These are phyloP conservation scores for Ctenopoma kingsleyae DNA, from an alignment of 2,797 vertebrate genomes.

Conservation along the genomic window DNA sequence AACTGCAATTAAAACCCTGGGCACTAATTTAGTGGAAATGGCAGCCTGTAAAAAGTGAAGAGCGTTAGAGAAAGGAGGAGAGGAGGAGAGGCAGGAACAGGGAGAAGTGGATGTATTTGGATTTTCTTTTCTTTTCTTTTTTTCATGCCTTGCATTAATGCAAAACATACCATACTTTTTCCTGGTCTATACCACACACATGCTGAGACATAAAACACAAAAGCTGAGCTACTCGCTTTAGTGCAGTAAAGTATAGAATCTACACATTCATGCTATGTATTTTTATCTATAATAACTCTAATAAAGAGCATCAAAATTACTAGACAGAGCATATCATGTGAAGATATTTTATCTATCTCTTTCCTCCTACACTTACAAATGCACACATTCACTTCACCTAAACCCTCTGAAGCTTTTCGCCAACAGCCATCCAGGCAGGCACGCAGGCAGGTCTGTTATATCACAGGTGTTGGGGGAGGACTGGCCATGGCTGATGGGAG, in stretches of 20 bases:
- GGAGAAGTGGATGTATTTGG: constrained; percentile 44
- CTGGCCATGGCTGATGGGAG: constrained; percentile 60
- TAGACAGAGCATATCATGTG: neutral
- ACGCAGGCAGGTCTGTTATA: constrained; percentile 51
- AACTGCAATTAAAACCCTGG: constrained; percentile 89
- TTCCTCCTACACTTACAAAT: neutral
- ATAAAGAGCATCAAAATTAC: neutral
- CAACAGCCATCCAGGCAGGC: constrained; percentile 32
- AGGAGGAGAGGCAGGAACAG: constrained; percentile 28
- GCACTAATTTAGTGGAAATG: constrained; percentile 90
- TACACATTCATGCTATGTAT: neutral
- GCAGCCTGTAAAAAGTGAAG: constrained; percentile 81
- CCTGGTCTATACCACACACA: constrained; percentile 43
- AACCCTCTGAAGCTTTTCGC: constrained; percentile 17
- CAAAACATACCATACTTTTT: constrained; percentile 60
- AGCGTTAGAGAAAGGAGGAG: constrained; percentile 61
- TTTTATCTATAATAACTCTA: neutral
- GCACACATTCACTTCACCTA: constrained; percentile 21
- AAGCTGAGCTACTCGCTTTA: constrained; percentile 14
- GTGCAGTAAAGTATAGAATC: constrained; percentile 2
- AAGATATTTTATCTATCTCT: neutral
- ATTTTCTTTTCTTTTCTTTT: constrained; percentile 16
- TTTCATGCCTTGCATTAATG: constrained; percentile 53
- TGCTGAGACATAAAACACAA: constrained; percentile 17
- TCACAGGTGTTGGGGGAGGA: constrained; percentile 40